phyloP scores from a whole-genome alignment of 1,140 invertebrate species.

The Oncopodura yosiiana region DNA sequence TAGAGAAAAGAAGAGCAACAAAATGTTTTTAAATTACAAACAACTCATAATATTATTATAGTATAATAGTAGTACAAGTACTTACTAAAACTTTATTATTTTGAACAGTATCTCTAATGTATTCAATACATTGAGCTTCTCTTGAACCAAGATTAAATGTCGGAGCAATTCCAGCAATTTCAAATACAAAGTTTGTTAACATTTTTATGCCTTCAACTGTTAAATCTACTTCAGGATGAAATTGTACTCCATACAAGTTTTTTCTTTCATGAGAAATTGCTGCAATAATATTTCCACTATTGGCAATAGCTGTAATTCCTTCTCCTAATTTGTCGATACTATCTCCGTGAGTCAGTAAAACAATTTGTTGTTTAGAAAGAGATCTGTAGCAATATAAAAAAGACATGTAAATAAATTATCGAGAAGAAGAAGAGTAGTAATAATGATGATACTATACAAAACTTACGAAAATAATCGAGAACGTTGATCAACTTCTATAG shows the following conservation, averaged over 20 bases:
- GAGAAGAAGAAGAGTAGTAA: background rate
- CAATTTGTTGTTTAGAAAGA: conserved; percentile 73
- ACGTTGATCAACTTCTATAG: conserved; percentile 76
- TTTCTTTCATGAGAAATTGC: conserved; percentile 86
- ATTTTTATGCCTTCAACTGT: conserved; percentile 84
- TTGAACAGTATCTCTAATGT: conserved; percentile 81
- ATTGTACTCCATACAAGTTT: conserved; percentile 92
- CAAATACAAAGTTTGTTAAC: conserved; percentile 89
- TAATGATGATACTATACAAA: no score
- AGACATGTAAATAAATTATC: no score
- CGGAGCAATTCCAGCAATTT: conserved; percentile 73
- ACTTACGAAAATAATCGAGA: conserved; percentile 89
- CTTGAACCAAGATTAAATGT: conserved; percentile 80
- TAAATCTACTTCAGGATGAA: conserved; percentile 93
- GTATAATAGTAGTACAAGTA: conserved; percentile 31
- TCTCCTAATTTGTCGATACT: conserved; percentile 84
- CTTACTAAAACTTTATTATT: conserved; percentile 86
- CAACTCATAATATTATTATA: background rate
- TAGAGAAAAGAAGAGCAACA: conserved; percentile 39
- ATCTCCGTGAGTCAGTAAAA: conserved; percentile 94
- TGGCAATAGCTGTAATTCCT: conserved; percentile 69
- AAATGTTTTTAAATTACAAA: background rate
- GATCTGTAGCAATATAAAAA: conserved; percentile 66
- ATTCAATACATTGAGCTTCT: conserved; percentile 84
- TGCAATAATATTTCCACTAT: conserved; percentile 71